phyloP scores from a whole-genome alignment of 2,888 invertebrate genomes.

The Macaria liturata region DNA sequence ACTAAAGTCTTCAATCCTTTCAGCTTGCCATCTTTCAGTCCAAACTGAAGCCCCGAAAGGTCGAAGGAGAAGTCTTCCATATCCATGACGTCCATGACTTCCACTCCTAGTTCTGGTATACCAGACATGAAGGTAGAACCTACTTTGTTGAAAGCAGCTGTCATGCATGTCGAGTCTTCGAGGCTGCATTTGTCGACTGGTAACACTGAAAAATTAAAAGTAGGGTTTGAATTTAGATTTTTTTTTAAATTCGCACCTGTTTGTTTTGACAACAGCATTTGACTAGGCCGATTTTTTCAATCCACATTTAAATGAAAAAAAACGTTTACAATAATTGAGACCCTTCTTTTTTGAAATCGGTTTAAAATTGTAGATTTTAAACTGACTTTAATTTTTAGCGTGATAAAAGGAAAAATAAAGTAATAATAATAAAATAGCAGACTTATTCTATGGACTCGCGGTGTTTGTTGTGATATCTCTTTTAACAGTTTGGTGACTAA shows the following conservation, averaged over 20 bases:
- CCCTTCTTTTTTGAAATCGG: too few species aligned
- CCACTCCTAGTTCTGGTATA: slow-evolving; percentile 46
- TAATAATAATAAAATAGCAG: too few species aligned
- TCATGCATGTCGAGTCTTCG: slow-evolving; percentile 48
- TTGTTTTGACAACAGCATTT: too few species aligned
- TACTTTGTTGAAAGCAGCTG: slow-evolving; percentile 45
- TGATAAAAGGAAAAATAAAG: too few species aligned
- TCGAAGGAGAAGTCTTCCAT: slow-evolving; percentile 50
- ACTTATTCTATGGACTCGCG: too few species aligned
- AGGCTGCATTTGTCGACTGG: slow-evolving; percentile 53
- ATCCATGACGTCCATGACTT: slow-evolving; percentile 49
- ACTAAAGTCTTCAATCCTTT: slow-evolving; percentile 45
- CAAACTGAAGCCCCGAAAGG: slow-evolving; percentile 52
- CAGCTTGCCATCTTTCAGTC: slow-evolving; percentile 43
- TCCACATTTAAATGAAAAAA: too few species aligned
- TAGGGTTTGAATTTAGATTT: background rate
- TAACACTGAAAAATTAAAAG: slow-evolving; percentile 39
- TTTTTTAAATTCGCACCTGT: background rate
- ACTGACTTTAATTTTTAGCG: too few species aligned
- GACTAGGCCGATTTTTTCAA: too few species aligned
- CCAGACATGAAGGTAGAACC: slow-evolving; percentile 46
- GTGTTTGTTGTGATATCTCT: too few species aligned
- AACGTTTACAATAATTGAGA: too few species aligned
- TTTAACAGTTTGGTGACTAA: too few species aligned
- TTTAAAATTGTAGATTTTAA: too few species aligned